Evolutionary conservation across 2,113 vertebrate genomes (phyloP).

Genomic region (Megaleporinus macrocephalus): DNA sequence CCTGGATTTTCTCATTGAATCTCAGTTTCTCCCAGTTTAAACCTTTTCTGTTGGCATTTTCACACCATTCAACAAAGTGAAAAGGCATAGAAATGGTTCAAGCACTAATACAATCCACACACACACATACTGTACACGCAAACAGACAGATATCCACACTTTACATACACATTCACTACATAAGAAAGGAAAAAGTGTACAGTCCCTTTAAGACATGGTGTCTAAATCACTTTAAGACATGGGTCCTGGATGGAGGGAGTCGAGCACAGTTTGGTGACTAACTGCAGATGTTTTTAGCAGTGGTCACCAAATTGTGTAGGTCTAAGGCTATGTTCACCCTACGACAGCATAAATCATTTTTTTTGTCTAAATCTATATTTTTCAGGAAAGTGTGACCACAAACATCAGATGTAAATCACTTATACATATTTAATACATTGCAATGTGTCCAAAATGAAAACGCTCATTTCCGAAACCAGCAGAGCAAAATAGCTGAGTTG

Average conservation of each 20-base stretch:
- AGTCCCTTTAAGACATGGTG: conserved; percentile 39
- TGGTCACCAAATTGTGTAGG: neutral
- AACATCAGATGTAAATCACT: neutral
- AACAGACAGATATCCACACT: conserved; percentile 13
- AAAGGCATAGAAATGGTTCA: conserved; percentile 16
- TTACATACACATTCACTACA: conserved; percentile 48
- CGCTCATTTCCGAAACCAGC: no score
- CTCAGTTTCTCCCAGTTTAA: conserved; percentile 43
- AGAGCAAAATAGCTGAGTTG: no score
- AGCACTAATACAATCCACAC: conserved; percentile 21
- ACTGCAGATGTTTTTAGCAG: no score
- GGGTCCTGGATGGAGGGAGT: neutral
- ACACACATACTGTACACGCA: conserved; percentile 21
- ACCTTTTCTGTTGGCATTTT: neutral
- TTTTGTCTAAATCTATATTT: neutral
- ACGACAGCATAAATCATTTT: no score
- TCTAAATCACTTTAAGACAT: no score
- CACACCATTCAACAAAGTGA: conserved; percentile 1
- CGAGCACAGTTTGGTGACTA: neutral
- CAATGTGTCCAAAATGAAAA: no score
- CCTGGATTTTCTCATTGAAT: conserved; percentile 13
- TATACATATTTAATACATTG: no score
- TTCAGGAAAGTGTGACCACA: no score
- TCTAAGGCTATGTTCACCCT: neutral
- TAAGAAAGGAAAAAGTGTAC: neutral